Conservation (phyloP, 2,888 invertebrate species). For the Ectemnius cavifrons region DNA sequence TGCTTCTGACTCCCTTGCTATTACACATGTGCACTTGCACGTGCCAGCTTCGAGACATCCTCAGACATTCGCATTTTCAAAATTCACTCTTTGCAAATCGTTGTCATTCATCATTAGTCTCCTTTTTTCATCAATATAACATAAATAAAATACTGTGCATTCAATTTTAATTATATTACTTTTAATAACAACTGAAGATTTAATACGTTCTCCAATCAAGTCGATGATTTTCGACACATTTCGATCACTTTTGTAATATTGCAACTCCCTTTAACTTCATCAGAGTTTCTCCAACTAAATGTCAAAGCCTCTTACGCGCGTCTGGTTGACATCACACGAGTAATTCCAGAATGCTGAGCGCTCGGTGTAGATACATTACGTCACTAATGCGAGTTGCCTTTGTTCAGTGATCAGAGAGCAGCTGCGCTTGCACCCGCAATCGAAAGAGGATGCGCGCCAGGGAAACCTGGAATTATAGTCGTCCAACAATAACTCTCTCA, state of each 20-base stretch:
- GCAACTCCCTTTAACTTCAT: too few species aligned
- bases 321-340: slow-evolving; percentile 25
- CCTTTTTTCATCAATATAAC: background rate
- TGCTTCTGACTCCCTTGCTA: slow-evolving; percentile 36
- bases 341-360: slow-evolving; percentile 27
- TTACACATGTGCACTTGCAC: slow-evolving; percentile 17
- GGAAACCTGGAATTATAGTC: background rate
- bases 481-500: background rate
- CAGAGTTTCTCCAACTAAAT: slow-evolving; percentile 6
- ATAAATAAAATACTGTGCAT: background rate
- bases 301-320: slow-evolving; percentile 19
- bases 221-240: too few species aligned
- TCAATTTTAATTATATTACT: too few species aligned
- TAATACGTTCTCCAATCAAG: too few species aligned
- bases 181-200: too few species aligned
- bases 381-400: slow-evolving; percentile 37
- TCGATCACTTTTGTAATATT: too few species aligned
- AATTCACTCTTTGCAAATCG: background rate
- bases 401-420: slow-evolving; percentile 20
- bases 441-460: slow-evolving; percentile 12
- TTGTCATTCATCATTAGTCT: background rate
- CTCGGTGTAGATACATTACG: slow-evolving; percentile 34
- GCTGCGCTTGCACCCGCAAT: slow-evolving; percentile 5
- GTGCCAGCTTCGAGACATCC: background rate
- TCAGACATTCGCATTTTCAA: background rate